Base-by-base conservation (phyloP, 2,888 invertebrate species). In the Agrotis exclamationis region DNA sequence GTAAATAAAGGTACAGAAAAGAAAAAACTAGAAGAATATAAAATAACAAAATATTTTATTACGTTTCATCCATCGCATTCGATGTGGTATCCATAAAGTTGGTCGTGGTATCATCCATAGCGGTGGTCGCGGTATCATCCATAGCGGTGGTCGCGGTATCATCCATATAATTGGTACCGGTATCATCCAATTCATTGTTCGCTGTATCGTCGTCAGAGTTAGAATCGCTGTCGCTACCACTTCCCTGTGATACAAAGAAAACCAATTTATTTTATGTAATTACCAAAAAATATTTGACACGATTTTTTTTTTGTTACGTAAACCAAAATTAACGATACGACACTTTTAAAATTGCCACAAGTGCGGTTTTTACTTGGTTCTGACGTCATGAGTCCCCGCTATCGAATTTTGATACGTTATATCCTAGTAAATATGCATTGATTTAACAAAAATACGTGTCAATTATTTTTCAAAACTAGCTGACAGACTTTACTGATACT, bases 181-280 rank as follows among this genome's bases (percentile, higher is more conserved):
- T 66, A 39, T 84, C 86, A 24, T 88, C 88, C 18, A 76, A 59
- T 14, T 85, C 86, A 39, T 74, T 84, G 6, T 69, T 76, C 1
- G 76, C 68, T 1, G 74, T 77, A 4, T 90, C 93, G 18, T 91
- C 91, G 13, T 93, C 92, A 0, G 92, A 90, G 58, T 88, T 89
- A 1, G 84, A 88, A 6, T 91, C 91, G 9, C 91, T 93, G 5
- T 90, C 92, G 64, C 91, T 91, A 75, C 90, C 91, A 53, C 85
- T 83, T 3, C 78, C 87, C 76, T 91, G 88, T 84, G 18, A 60
- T 28, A 47, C 14, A 63, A 63, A 62, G 9, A 60, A 44, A 33
- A 39, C 13, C 14, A 13, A 33, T 33, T 33, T 7, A 33, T 33
- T 33, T 7, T 33, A 33, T 33, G 28, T 28, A 5, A 28, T 3